Percentiles rank a stretch among this genome's conserved stretches.
phyloP scores from a whole-genome alignment of 2,888 invertebrate genomes.

The Orthosia gracilis region DNA sequence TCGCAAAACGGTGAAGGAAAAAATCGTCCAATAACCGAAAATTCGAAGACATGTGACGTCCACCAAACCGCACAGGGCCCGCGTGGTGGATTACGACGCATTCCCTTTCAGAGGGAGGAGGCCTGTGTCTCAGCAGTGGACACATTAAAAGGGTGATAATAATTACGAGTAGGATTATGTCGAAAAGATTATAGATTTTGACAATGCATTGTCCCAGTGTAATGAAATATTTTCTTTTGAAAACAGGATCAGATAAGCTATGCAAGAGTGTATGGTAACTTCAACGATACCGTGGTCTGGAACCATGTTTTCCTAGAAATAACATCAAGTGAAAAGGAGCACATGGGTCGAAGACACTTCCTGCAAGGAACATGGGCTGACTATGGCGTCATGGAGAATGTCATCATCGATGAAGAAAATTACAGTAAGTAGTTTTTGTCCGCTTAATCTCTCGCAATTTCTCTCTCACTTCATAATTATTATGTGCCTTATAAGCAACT shows the following conservation, averaged over 20 bases:
- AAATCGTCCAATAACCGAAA: too few species aligned
- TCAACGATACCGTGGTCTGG: slow-evolving; percentile 73
- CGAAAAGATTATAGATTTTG: not conserved
- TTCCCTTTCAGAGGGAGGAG: too few species aligned
- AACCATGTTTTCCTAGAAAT: slow-evolving; percentile 73
- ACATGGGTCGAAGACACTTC: slow-evolving; percentile 68
- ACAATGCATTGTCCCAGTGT: not conserved
- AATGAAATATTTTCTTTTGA: not conserved
- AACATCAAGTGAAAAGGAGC: slow-evolving; percentile 53
- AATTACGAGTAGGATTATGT: not conserved
- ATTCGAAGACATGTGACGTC: too few species aligned
- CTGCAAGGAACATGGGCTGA: slow-evolving; percentile 66
- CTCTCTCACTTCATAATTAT: too few species aligned
- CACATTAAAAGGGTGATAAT: too few species aligned
- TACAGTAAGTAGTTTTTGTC: slow-evolving; percentile 27
- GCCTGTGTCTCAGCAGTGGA: too few species aligned
- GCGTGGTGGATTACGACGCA: too few species aligned
- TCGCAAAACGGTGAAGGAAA: too few species aligned
- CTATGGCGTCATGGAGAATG: slow-evolving; percentile 72
- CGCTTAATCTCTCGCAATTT: too few species aligned
- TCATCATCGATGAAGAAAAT: slow-evolving; percentile 68
- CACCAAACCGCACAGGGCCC: too few species aligned
- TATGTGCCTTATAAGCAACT: too few species aligned
- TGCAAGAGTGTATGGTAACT: slow-evolving; percentile 66
- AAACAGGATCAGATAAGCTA: slow-evolving; percentile 67